Percentiles rank a stretch among this genome's conserved stretches.
Evolutionary conservation across 2,888 invertebrate genomes (phyloP).

Genomic region (Tubulanus polymorphus): DNA sequence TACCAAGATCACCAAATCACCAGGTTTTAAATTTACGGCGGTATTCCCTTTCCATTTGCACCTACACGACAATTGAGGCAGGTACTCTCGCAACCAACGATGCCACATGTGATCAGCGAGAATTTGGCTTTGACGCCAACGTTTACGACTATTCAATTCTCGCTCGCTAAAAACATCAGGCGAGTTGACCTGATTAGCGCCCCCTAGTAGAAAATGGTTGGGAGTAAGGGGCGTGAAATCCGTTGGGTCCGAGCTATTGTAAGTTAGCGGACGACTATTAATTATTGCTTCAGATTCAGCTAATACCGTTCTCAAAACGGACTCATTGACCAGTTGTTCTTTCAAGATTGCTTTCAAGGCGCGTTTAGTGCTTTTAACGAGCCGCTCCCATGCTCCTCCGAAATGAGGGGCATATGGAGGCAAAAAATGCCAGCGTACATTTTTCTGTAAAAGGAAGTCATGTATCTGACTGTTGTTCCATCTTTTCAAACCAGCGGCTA

Average conservation of each 20-base stretch:
- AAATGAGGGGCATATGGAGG: slow-evolving; percentile 4
- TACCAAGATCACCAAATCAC: slow-evolving; percentile 5
- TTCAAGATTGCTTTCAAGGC: not conserved
- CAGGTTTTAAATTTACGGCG: not conserved
- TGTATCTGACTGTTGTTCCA: slow-evolving; percentile 3
- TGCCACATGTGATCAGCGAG: slow-evolving; percentile 3
- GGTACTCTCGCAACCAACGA: slow-evolving; percentile 7
- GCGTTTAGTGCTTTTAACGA: not conserved
- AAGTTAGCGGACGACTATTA: slow-evolving; percentile 7
- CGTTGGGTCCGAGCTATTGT: slow-evolving; percentile 8
- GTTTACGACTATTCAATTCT: not conserved
- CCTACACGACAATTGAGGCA: not conserved
- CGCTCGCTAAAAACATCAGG: not conserved
- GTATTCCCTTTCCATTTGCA: slow-evolving; percentile 4
- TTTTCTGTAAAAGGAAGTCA: not conserved
- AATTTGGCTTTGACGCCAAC: slow-evolving; percentile 1
- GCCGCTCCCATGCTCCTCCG: slow-evolving; percentile 7
- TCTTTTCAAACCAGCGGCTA: slow-evolving; percentile 1
- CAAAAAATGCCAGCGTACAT: not conserved
- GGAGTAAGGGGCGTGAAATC: slow-evolving; percentile 24
- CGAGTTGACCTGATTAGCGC: not conserved
- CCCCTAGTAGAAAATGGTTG: slow-evolving; percentile 32
- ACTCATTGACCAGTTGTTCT: not conserved
- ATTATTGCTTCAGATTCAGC: slow-evolving; percentile 1
- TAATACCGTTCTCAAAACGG: not conserved